Conservation (phyloP, 2,113 vertebrate species). For the Chloropsis hardwickii region DNA sequence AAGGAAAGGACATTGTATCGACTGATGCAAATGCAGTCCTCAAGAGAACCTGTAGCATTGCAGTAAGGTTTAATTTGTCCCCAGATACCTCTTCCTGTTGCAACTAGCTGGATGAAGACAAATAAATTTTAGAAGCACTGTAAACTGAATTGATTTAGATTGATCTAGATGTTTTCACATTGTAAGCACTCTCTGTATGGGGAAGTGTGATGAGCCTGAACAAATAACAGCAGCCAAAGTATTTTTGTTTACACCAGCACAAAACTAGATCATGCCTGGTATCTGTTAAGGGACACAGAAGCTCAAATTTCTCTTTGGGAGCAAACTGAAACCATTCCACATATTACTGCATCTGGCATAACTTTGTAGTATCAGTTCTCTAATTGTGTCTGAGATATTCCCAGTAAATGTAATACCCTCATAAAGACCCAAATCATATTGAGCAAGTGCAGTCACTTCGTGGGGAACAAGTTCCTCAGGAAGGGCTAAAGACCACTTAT, state of each 20-base stretch:
- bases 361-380: neutral
- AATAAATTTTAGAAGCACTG: neutral
- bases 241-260: neutral
- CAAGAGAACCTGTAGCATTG: neutral
- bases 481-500: neutral
- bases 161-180: neutral
- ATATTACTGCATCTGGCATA: neutral
- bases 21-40: neutral
- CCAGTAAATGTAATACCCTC: neutral
- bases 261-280: neutral
- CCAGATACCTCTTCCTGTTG: neutral
- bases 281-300: neutral
- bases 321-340: neutral
- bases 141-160: neutral
- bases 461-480: neutral
- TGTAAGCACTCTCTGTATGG: neutral
- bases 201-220: neutral
- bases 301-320: neutral
- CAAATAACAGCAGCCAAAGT: neutral
- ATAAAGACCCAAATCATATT: neutral
- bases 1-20: neutral
- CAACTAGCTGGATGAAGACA: neutral
- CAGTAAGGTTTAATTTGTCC: neutral
- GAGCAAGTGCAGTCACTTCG: neutral
- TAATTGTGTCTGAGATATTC: neutral